Conservation (phyloP, 2,113 vertebrate genomes). For the Uria lomvia region DNA sequence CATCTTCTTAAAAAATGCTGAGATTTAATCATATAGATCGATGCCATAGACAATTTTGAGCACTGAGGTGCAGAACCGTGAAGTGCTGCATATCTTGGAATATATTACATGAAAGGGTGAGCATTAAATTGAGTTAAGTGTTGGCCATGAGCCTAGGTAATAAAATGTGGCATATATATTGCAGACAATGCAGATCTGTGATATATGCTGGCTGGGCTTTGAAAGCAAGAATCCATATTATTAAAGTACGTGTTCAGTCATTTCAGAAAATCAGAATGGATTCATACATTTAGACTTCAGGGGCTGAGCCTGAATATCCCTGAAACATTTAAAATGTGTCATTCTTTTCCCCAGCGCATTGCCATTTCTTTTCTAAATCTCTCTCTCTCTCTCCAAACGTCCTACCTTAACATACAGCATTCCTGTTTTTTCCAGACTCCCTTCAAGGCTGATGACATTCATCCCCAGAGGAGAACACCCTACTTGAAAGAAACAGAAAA, state of each 20-base stretch:
- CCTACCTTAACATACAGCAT: neutral
- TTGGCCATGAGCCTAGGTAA: neutral
- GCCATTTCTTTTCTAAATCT: neutral
- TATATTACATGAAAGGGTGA: conserved; percentile 2
- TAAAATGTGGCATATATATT: conserved; percentile 18
- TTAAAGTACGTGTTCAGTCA: neutral
- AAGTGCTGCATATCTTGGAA: neutral
- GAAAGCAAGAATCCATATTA: neutral
- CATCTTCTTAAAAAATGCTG: neutral
- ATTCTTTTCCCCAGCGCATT: neutral
- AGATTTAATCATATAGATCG: neutral
- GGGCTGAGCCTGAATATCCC: neutral
- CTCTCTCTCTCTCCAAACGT: neutral
- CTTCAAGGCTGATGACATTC: neutral
- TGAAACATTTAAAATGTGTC: neutral
- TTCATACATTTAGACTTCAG: neutral
- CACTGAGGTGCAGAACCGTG: neutral
- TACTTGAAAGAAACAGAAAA: neutral
- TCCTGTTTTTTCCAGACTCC: neutral
- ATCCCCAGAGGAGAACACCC: neutral
- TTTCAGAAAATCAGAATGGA: neutral
- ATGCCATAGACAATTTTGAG: neutral
- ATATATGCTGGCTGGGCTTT: neutral
- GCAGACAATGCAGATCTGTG: neutral
- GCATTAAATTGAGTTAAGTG: conserved; percentile 19